Evolutionary conservation across 2,888 invertebrate genomes (phyloP).

Genomic region (Pediacus dermestoides): DNA sequence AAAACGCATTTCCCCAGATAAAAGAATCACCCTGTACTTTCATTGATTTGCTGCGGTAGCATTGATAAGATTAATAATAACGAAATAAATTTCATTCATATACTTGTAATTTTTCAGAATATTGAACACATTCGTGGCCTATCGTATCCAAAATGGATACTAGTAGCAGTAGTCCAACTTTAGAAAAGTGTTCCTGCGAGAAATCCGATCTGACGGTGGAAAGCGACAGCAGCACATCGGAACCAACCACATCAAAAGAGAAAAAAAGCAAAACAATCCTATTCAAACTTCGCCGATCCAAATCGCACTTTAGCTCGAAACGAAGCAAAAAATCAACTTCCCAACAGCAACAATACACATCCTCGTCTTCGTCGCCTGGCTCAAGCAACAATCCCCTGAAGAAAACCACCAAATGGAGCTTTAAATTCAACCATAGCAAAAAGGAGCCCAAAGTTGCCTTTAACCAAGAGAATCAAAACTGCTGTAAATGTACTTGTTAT

Average conservation of each 20-base stretch:
- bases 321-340: constrained; percentile 28
- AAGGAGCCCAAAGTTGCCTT: constrained; percentile 39
- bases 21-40: too few relatives aligned
- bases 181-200: constrained; percentile 42
- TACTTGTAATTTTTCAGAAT: too few relatives aligned
- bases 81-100: too few relatives aligned
- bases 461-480: constrained; percentile 33
- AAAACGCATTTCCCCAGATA: too few relatives aligned
- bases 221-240: constrained; percentile 35
- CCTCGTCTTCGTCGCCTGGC: constrained; percentile 10
- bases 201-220: constrained; percentile 34
- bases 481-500: constrained; percentile 47
- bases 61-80: too few relatives aligned
- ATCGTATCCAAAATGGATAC: neutral
- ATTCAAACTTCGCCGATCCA: constrained; percentile 42
- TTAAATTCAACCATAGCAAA: constrained; percentile 45
- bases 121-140: too few relatives aligned
- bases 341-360: constrained; percentile 16
- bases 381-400: constrained; percentile 28
- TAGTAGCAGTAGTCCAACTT: too few relatives aligned
- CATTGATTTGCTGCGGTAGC: too few relatives aligned
- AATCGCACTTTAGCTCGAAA: constrained; percentile 38
- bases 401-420: constrained; percentile 46
- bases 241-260: constrained; percentile 33
- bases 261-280: constrained; percentile 40